These are phyloP conservation scores for Eunapius fragilis DNA, from an alignment of 37 sponge, comb jelly and placozoan species.

Conservation along the genomic window DNA sequence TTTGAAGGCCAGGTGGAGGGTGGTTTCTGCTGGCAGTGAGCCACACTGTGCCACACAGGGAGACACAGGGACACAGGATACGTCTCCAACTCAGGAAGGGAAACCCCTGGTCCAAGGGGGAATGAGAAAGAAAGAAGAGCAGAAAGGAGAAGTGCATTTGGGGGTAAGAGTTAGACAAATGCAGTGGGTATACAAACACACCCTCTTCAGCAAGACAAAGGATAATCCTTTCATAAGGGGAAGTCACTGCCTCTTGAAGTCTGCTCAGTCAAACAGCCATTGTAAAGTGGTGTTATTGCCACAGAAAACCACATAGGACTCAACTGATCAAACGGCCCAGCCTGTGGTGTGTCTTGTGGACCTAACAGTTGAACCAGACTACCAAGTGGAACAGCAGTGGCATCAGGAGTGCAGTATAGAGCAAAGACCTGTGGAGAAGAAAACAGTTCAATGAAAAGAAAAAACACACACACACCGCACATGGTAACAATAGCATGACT, in stretches of 20 bases:
- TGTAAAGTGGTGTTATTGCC: background rate
- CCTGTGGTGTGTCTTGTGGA: too few relatives aligned
- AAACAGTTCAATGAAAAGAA: too few relatives aligned
- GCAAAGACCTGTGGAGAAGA: too few relatives aligned
- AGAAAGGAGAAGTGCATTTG: background rate
- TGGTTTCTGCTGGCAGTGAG: conserved; percentile 56
- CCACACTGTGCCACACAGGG: conserved; percentile 53
- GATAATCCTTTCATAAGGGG: conserved; percentile 52
- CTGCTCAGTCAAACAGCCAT: background rate
- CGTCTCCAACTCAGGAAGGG: conserved; percentile 35
- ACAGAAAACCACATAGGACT: background rate
- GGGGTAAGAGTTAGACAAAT: too few relatives aligned
- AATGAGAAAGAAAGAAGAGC: too few relatives aligned
- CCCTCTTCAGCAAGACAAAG: conserved; percentile 43
- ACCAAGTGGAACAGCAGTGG: too few relatives aligned
- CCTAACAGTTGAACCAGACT: too few relatives aligned
- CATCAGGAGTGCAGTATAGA: too few relatives aligned
- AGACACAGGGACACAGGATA: conserved; percentile 77
- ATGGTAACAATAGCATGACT: too few relatives aligned
- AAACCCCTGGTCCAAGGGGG: too few relatives aligned
- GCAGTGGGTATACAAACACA: too few relatives aligned
- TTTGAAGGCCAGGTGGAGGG: conserved; percentile 51
- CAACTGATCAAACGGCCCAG: background rate
- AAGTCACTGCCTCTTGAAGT: background rate
- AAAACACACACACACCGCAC: too few relatives aligned